Evolutionary conservation across 2,113 vertebrate genomes (phyloP), one percentile per base, ranked within the genome.

Genomic region (Colistium nudipinnis): DNA sequence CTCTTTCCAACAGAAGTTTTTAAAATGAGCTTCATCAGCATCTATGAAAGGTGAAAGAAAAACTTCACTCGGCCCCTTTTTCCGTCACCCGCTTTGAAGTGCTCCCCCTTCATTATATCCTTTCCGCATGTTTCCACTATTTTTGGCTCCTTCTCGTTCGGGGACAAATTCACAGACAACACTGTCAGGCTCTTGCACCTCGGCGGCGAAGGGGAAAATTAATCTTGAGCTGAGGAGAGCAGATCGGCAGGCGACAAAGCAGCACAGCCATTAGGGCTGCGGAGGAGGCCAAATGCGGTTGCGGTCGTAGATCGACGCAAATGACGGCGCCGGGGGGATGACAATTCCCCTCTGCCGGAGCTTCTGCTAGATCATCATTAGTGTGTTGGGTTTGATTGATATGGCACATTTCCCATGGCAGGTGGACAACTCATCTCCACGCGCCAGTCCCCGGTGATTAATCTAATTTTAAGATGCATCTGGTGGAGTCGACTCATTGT

Each of bases 381-480:
- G 85, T 25, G 77, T 61, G 72, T 22, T 20, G 52, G 41, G 36
- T 86, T 77, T 88, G 89, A 92, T 88, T 88, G 87, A 92, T 89
- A 86, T 49, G 72, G 84, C 77, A 76, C 76, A 83, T 87, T 87
- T 82, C 70, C 48, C 62, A 81, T 89, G 88, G 84, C 88, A 88
- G 88, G 87, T 89, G 87, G 81, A 81, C 65, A 62, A 70, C 66
- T 87, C 80, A 63, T 88, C 79, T 62, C 74, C 51, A 81, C 81
- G 84, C 25, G 70, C 35, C 49, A 27, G 47, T 87, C 82, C 82
- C 82, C 20, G 2, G 64, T 76, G 86, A 89, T 89, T 90, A 86
- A 89, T 87, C 81, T 89, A 67, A 72, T 82, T 83, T 84, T 82
- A 85, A 84, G 62, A 73, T 76, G 79, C 83, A 86, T 86, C 84